Evolutionary conservation across 2,888 invertebrate genomes (phyloP).

Genomic region (Brachyopa scutellaris): DNA sequence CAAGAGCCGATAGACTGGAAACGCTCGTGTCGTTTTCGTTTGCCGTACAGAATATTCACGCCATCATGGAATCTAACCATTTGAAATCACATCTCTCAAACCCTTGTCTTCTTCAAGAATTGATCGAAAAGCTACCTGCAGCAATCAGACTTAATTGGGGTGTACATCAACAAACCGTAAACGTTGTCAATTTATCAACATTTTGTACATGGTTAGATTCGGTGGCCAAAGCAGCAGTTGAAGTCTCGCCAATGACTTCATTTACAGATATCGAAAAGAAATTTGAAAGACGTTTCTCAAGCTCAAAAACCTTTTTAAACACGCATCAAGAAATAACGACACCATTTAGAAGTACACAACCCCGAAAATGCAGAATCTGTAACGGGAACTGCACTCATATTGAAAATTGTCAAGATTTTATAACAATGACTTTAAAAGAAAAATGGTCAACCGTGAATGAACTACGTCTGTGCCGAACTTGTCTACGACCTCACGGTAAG

Average conservation of each 20-base stretch:
- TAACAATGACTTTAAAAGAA: not conserved
- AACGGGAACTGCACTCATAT: not conserved
- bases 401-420: not conserved
- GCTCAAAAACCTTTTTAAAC: not conserved
- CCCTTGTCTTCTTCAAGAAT: no score
- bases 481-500: not conserved
- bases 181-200: no score
- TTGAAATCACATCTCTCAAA: no score
- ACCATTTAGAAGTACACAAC: not conserved
- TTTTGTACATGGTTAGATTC: no score
- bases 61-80: no score
- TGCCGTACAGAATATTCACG: no score
- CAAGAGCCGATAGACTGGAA: no score
- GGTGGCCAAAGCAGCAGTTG: no score
- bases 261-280: not conserved
- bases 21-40: no score
- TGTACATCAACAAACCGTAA: no score
- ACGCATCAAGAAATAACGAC: not conserved
- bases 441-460: conserved; percentile 7
- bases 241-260: not conserved
- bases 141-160: no score
- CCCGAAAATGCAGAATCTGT: conserved; percentile 3
- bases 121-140: no score
- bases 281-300: not conserved
- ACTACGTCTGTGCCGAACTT: conserved; percentile 2